Conservation (phyloP, 2,797 vertebrate species). For the Serranus cabrilla region DNA sequence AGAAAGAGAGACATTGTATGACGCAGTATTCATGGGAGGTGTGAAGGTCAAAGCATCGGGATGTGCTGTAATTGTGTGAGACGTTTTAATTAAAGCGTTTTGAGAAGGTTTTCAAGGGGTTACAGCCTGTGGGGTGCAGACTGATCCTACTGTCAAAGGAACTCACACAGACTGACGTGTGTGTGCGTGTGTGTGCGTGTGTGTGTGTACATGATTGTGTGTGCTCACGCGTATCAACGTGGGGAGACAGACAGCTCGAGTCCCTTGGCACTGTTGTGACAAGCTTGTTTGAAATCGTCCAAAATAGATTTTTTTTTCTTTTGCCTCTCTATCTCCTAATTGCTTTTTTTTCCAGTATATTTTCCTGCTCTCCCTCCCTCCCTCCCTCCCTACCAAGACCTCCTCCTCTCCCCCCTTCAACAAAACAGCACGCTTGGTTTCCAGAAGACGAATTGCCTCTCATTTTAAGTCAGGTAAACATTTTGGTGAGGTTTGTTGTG, state of each 20-base stretch:
- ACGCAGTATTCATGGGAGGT: slow-evolving; percentile 70
- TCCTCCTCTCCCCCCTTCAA: not conserved
- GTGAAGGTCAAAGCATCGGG: slow-evolving; percentile 79
- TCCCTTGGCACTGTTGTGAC: slow-evolving; percentile 73
- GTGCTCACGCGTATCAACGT: slow-evolving; percentile 54
- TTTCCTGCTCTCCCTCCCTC: slow-evolving; percentile 22
- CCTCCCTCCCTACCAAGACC: slow-evolving; percentile 15
- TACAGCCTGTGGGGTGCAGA: slow-evolving; percentile 74
- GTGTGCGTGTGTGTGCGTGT: slow-evolving; percentile 42
- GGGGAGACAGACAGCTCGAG: slow-evolving; percentile 63
- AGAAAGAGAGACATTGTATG: slow-evolving; percentile 52
- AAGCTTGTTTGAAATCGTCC: slow-evolving; percentile 75
- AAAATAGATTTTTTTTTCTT: slow-evolving; percentile 67
- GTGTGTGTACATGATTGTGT: slow-evolving; percentile 43
- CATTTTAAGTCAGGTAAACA: slow-evolving; percentile 68
- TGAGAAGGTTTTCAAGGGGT: slow-evolving; percentile 79
- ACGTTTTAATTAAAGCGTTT: slow-evolving; percentile 86
- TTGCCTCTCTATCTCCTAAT: slow-evolving; percentile 64
- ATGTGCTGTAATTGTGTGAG: slow-evolving; percentile 82
- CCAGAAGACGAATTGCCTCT: slow-evolving; percentile 58
- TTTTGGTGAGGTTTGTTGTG: slow-evolving; percentile 59
- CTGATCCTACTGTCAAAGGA: slow-evolving; percentile 83
- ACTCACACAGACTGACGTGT: slow-evolving; percentile 75
- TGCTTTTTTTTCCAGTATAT: slow-evolving; percentile 52
- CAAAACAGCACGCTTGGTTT: slow-evolving; percentile 46